phyloP scores from a whole-genome alignment of 1,140 invertebrate genomes.

The Drosophila leontia region DNA sequence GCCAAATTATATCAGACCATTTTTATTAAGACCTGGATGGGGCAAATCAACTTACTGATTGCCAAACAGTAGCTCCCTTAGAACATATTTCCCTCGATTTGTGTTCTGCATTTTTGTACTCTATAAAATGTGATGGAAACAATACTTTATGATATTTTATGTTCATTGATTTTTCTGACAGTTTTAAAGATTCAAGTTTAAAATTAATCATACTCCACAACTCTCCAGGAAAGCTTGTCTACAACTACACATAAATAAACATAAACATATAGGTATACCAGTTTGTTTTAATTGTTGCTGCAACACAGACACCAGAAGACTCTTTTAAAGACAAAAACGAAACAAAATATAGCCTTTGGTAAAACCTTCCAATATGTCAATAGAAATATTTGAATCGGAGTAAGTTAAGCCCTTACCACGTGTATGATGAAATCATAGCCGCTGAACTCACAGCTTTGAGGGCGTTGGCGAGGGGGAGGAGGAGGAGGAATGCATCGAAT shows the following conservation, averaged over 20 bases:
- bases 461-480: not conserved
- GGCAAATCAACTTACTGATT: conserved; percentile 8
- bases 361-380: not conserved
- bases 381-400: not conserved
- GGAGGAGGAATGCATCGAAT: not conserved
- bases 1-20: conserved; percentile 28
- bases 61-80: not conserved
- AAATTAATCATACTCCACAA: not conserved
- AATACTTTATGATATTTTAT: too few relatives aligned
- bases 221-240: conserved; percentile 14
- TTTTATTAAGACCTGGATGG: not conserved
- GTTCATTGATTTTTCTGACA: conserved; percentile 1
- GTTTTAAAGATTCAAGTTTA: not conserved
- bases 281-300: conserved; percentile 27
- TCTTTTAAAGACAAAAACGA: not conserved
- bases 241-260: not conserved
- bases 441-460: not conserved
- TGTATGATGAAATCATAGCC: not conserved
- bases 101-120: not conserved
- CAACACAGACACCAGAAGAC: conserved; percentile 20
- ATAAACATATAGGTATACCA: not conserved
- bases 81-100: not conserved
- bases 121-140: not conserved
- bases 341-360: not conserved
- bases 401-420: not conserved